These are phyloP conservation scores for Coendou prehensilis DNA, from an alignment of 2,797 vertebrate genomes.

Conservation along the genomic window DNA sequence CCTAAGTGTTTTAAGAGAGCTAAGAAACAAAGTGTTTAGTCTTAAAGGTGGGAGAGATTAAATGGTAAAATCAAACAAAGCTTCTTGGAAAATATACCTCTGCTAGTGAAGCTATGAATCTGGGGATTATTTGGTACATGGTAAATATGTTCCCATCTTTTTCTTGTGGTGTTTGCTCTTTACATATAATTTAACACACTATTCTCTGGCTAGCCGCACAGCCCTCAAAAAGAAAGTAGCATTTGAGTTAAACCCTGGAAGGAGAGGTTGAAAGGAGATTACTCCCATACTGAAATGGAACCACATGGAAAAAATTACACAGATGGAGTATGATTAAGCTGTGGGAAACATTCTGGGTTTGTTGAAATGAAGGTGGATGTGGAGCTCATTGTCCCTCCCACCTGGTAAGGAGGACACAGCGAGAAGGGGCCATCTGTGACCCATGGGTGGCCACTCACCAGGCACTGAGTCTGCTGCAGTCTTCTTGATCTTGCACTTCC, in stretches of 20 bases:
- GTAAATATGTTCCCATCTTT: not conserved
- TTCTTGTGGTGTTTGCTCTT: not conserved
- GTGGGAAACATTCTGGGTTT: not conserved
- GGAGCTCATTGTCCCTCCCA: no score
- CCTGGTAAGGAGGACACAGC: no score
- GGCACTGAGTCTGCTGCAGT: not conserved
- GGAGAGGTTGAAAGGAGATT: not conserved
- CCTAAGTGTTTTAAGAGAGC: not conserved
- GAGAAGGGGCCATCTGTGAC: not conserved
- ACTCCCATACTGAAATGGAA: not conserved
- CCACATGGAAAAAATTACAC: not conserved
- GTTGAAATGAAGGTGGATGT: no score
- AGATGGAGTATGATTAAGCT: not conserved
- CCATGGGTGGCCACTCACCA: not conserved
- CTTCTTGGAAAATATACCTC: not conserved
- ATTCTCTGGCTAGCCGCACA: not conserved
- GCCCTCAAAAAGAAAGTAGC: not conserved
- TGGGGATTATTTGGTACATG: not conserved
- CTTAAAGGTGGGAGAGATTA: not conserved
- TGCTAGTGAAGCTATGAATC: not conserved
- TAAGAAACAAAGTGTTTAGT: constrained; percentile 5
- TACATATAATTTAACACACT: not conserved
- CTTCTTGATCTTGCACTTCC: not conserved
- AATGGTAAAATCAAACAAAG: not conserved
- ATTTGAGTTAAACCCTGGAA: constrained; percentile 7